A percentile compares a stretch with the other conserved stretches of the same genome.
phyloP scores from a whole-genome alignment of 2,113 vertebrate species.

The Micromys minutus region DNA sequence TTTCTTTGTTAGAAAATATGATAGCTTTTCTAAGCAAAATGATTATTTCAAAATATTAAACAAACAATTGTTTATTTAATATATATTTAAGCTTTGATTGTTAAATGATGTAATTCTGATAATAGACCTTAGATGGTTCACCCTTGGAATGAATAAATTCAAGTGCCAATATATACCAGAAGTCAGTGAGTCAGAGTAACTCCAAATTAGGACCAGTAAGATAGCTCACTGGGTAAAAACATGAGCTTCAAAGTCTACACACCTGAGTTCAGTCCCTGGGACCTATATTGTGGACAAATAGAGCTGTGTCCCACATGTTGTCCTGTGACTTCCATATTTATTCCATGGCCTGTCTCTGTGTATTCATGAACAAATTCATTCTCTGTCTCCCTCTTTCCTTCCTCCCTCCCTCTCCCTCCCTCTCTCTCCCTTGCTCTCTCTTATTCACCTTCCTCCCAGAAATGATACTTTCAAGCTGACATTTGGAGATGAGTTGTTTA shows the following conservation, averaged over 20 bases:
- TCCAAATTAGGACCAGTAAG: not conserved
- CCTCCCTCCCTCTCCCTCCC: not conserved
- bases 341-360: not conserved
- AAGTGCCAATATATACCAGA: not conserved
- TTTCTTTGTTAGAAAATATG: not conserved
- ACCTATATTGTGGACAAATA: not conserved
- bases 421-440: not conserved
- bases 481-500: not conserved
- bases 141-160: slow-evolving; percentile 3
- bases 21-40: slow-evolving; percentile 4
- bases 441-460: rapidly evolving
- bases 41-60: slow-evolving; percentile 19
- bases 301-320: not conserved
- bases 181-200: not conserved
- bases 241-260: not conserved
- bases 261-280: no score
- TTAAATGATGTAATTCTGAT: not conserved
- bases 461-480: not conserved
- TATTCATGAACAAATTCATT: not conserved
- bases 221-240: not conserved
- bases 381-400: not conserved
- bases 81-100: not conserved
- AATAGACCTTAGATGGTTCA: not conserved
- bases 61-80: slow-evolving; percentile 13
- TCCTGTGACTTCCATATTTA: not conserved